Conservation (phyloP, 2,113 vertebrate species). For the Choloepus hoffmanni region DNA sequence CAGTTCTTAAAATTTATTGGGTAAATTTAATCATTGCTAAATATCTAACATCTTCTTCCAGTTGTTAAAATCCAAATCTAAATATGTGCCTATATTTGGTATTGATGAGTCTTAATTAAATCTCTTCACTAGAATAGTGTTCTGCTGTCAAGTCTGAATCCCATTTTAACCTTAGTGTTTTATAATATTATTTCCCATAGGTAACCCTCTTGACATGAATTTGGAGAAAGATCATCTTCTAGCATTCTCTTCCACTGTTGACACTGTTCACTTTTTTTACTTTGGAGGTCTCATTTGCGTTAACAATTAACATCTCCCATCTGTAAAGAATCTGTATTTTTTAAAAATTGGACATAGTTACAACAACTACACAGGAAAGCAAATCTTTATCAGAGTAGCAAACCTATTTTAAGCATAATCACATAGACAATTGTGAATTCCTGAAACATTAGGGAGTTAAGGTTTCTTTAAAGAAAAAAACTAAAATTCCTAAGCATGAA, state of each 20-base stretch:
- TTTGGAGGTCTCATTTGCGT: background rate
- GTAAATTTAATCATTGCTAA: background rate
- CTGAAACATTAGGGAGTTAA: background rate
- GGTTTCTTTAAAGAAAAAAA: constrained; percentile 21
- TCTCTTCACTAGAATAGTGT: background rate
- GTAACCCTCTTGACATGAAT: background rate
- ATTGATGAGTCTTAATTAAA: background rate
- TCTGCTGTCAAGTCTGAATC: background rate
- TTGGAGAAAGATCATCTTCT: background rate
- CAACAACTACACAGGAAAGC: background rate
- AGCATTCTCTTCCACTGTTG: background rate
- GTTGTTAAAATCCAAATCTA: constrained; percentile 9
- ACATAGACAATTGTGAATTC: background rate
- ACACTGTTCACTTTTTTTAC: background rate
- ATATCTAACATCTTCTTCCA: background rate
- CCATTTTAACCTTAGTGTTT: background rate
- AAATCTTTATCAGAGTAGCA: constrained; percentile 4
- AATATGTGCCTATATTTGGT: background rate
- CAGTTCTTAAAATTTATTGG: constrained; percentile 16
- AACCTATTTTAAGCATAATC: constrained; percentile 3
- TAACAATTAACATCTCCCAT: background rate
- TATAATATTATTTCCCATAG: background rate
- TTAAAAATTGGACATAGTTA: background rate
- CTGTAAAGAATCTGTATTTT: constrained; percentile 32
- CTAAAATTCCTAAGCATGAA: constrained; percentile 9